Evolutionary conservation across 2,888 invertebrate genomes (phyloP).

Genomic region (Orthosia cruda): DNA sequence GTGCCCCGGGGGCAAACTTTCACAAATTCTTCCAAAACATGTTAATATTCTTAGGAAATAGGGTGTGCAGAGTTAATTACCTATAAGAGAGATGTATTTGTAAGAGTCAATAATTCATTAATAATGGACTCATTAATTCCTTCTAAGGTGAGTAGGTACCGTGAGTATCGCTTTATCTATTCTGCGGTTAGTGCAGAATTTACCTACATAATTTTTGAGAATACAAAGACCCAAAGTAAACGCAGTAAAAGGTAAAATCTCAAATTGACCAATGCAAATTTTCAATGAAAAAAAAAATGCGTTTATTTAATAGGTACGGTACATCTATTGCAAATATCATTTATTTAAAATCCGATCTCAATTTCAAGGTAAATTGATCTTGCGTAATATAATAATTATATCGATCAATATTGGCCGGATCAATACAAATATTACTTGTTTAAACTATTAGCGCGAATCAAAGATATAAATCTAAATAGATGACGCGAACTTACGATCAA

Average conservation of each 20-base stretch:
- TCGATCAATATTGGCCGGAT: conserved; percentile 70
- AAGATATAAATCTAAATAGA: no score
- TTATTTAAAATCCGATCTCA: conserved; percentile 30
- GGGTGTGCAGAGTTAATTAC: neutral
- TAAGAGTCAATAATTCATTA: neutral
- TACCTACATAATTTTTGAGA: no score
- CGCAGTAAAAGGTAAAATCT: no score
- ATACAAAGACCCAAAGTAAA: no score
- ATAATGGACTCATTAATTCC: neutral
- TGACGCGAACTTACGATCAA: no score
- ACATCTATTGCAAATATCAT: conserved; percentile 5
- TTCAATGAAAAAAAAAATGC: neutral
- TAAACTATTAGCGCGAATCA: conserved; percentile 69
- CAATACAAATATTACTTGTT: conserved; percentile 70
- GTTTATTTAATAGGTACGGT: neutral
- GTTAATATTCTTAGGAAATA: neutral
- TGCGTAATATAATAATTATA: conserved; percentile 74
- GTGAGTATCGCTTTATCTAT: neutral
- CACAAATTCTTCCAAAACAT: conserved; percentile 26
- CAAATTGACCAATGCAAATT: neutral
- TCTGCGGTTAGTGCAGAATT: neutral
- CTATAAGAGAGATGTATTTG: neutral
- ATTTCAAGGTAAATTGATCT: conserved; percentile 71
- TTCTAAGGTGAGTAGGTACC: neutral
- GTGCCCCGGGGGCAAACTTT: conserved; percentile 51